Percentiles rank a stretch among this genome's conserved stretches.
Evolutionary conservation across 1,140 invertebrate species (phyloP).

Genomic region (Heliconius himera): DNA sequence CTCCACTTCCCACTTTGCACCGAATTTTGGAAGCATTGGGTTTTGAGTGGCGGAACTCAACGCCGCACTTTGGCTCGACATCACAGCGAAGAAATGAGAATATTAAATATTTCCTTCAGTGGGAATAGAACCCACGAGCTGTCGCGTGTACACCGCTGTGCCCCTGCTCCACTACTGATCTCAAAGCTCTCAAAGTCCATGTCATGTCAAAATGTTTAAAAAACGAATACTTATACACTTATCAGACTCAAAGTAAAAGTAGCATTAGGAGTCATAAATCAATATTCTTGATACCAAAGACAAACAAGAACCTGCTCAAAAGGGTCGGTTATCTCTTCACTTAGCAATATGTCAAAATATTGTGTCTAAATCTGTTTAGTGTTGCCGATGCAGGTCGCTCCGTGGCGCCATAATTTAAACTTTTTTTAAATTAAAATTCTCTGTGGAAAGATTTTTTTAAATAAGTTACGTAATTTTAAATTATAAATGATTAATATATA

Average conservation of each 20-base stretch:
- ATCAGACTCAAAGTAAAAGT: neutral
- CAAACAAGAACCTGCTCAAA: conserved; percentile 31
- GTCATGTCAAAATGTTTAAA: neutral
- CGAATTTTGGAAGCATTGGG: no score
- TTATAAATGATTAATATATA: no score
- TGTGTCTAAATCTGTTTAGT: conserved; percentile 45
- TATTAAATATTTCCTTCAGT: neutral
- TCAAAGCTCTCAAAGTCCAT: no score
- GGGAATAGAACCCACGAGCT: no score
- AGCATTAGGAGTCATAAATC: conserved; percentile 15
- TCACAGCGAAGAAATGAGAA: neutral
- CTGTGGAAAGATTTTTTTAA: neutral
- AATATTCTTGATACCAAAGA: conserved; percentile 6
- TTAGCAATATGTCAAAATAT: conserved; percentile 71
- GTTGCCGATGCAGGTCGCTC: conserved; percentile 9
- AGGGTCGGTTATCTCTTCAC: conserved; percentile 65
- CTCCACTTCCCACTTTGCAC: neutral
- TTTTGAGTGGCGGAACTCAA: no score
- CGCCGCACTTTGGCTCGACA: no score
- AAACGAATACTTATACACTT: conserved; percentile 10
- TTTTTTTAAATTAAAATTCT: neutral
- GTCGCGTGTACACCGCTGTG: no score
- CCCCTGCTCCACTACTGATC: no score
- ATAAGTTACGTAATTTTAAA: neutral
- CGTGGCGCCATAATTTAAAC: neutral